phyloP scores from a whole-genome alignment of 2,888 invertebrate species.

The Ypsolopha sequella region DNA sequence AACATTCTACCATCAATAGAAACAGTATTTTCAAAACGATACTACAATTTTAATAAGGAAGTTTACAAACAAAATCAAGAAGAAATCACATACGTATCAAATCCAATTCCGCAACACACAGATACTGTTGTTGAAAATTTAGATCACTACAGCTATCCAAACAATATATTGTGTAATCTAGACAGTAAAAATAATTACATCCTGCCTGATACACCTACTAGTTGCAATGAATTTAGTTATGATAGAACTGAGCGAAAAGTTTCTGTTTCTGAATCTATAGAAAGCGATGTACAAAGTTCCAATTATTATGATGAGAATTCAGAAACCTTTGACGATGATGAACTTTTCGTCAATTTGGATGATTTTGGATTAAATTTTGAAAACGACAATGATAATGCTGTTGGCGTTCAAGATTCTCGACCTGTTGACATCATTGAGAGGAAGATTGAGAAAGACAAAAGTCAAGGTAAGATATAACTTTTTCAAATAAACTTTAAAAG shows the following conservation, averaged over 20 bases:
- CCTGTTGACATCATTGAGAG: constrained; percentile 7
- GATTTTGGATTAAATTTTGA: constrained; percentile 54
- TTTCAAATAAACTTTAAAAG: too few relatives aligned
- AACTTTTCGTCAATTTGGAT: constrained; percentile 57
- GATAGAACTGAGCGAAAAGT: constrained; percentile 45
- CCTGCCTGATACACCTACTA: constrained; percentile 55
- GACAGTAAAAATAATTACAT: constrained; percentile 44
- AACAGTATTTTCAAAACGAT: constrained; percentile 54
- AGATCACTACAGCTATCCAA: constrained; percentile 61
- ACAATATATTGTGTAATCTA: constrained; percentile 53
- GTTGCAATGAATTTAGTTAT: constrained; percentile 52
- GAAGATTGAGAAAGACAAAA: constrained; percentile 38
- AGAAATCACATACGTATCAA: constrained; percentile 18
- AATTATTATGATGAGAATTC: constrained; percentile 57
- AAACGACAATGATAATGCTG: constrained; percentile 25
- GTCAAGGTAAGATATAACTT: constrained; percentile 30
- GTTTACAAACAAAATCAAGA: constrained; percentile 15
- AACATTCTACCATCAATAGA: constrained; percentile 56
- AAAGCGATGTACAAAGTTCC: constrained; percentile 54
- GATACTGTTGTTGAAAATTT: constrained; percentile 35
- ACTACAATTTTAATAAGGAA: constrained; percentile 33
- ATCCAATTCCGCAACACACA: constrained; percentile 18
- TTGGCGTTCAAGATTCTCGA: not conserved
- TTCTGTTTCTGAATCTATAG: constrained; percentile 55
- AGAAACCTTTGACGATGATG: constrained; percentile 56